These are phyloP conservation scores for Andrena cerasifolii DNA, from an alignment of 1,140 invertebrate species.

Conservation along the genomic window DNA sequence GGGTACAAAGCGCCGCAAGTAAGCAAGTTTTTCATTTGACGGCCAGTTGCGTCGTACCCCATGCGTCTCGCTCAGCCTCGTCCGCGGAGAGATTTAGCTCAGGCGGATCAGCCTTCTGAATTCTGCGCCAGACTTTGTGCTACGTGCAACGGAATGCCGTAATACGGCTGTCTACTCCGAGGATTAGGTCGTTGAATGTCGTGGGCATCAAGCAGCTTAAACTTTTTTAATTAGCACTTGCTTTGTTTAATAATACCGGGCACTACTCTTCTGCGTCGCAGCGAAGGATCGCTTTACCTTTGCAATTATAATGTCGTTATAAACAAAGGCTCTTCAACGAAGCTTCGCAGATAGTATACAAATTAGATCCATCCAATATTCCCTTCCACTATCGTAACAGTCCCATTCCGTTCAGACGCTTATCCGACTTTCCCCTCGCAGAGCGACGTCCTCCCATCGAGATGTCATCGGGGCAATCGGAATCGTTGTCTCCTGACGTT, in stretches of 20 bases:
- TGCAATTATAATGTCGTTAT: no score
- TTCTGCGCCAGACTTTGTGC: slow-evolving; percentile 18
- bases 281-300: no score
- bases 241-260: slow-evolving; percentile 21
- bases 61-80: not conserved
- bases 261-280: no score
- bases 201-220: slow-evolving; percentile 51
- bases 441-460: not conserved
- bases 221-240: slow-evolving; percentile 45
- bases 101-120: slow-evolving; percentile 13
- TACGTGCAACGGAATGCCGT: slow-evolving; percentile 16
- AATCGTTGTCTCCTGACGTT: slow-evolving; percentile 39
- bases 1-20: not conserved
- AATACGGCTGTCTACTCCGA: slow-evolving; percentile 16
- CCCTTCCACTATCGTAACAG: not conserved
- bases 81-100: slow-evolving; percentile 17
- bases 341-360: no score
- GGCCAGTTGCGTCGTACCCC: not conserved
- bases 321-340: no score
- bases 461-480: slow-evolving; percentile 21
- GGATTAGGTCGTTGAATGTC: slow-evolving; percentile 47
- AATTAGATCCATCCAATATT: no score
- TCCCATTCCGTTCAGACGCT: not conserved
- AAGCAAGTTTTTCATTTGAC: slow-evolving; percentile 27
- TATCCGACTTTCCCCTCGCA: not conserved